A percentile compares a stretch with the other conserved stretches of the same genome.
Evolutionary conservation across 2,797 vertebrate species (phyloP).

Genomic region (Gouania willdenowi): DNA sequence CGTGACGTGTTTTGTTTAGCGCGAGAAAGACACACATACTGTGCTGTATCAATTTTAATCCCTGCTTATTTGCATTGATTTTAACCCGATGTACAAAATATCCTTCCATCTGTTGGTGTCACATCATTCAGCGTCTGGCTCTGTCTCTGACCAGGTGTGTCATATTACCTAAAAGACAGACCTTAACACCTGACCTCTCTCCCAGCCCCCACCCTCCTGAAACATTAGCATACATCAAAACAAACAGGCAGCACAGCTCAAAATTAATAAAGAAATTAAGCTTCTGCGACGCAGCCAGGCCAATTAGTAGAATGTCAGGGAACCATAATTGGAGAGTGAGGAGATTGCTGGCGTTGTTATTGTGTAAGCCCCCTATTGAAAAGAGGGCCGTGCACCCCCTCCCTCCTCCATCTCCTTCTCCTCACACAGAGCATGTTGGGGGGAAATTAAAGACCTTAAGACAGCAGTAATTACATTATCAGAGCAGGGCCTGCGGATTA

Average conservation of each 20-base stretch:
- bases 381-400: conserved; percentile 73
- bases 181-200: conserved; percentile 63
- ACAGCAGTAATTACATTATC: conserved; percentile 99
- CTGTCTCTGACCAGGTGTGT: conserved; percentile 81
- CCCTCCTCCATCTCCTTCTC: conserved; percentile 58
- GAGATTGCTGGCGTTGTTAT: conserved; percentile 90
- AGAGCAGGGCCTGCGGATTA: conserved; percentile 94
- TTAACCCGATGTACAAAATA: too few species aligned
- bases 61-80: too few species aligned
- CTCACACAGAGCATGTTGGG: conserved; percentile 82
- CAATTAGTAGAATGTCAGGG: conserved; percentile 99
- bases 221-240: conserved; percentile 90
- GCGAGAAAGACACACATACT: too few species aligned
- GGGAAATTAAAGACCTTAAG: conserved; percentile 97
- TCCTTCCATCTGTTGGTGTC: too few species aligned
- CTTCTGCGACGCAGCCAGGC: conserved; percentile 89
- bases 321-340: conserved; percentile 96
- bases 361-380: conserved; percentile 85
- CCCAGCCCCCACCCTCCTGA: conserved; percentile 60
- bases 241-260: conserved; percentile 77
- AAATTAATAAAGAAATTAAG: conserved; percentile 99
- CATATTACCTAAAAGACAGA: conserved; percentile 76
- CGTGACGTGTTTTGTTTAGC: too few species aligned
- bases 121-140: too few species aligned
- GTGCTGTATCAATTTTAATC: too few species aligned